These are phyloP conservation scores for Papilio helenus DNA, from an alignment of 1,140 invertebrate genomes.

Conservation along the genomic window DNA sequence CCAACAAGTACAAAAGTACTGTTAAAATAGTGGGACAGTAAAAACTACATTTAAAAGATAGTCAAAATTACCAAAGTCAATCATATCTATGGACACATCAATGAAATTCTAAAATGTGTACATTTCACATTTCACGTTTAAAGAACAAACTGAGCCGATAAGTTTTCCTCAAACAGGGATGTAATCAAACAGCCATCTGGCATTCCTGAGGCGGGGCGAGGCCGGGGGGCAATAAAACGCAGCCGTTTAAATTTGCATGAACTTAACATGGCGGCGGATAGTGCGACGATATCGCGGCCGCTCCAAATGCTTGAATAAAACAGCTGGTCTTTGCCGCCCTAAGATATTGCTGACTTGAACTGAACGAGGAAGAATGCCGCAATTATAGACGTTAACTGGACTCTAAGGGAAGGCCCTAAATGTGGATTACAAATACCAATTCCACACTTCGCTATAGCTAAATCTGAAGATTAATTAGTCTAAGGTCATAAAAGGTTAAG, in stretches of 20 bases:
- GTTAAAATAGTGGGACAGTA: too few species aligned
- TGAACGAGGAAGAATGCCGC: not conserved
- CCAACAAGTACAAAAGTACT: too few species aligned
- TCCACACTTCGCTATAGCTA: too few species aligned
- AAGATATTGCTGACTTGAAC: not conserved
- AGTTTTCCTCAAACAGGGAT: constrained; percentile 30
- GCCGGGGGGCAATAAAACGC: constrained; percentile 38
- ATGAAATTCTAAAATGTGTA: not conserved
- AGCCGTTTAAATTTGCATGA: constrained; percentile 40
- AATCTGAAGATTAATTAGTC: too few species aligned
- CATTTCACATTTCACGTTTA: not conserved
- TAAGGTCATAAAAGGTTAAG: too few species aligned
- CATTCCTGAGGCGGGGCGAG: constrained; percentile 33
- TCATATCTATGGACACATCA: not conserved
- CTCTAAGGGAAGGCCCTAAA: not conserved
- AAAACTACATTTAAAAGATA: too few species aligned
- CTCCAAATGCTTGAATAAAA: constrained; percentile 27
- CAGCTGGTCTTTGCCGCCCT: not conserved
- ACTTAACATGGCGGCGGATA: constrained; percentile 29
- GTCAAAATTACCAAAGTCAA: too few species aligned
- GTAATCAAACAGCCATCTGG: constrained; percentile 38
- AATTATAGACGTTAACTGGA: not conserved
- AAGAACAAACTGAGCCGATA: constrained; percentile 10
- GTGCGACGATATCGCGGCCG: constrained; percentile 29
- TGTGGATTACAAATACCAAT: too few species aligned